A percentile compares a stretch with the other conserved stretches of the same genome.
phyloP scores from a whole-genome alignment of 2,888 invertebrate species.

The Unio pictorum region DNA sequence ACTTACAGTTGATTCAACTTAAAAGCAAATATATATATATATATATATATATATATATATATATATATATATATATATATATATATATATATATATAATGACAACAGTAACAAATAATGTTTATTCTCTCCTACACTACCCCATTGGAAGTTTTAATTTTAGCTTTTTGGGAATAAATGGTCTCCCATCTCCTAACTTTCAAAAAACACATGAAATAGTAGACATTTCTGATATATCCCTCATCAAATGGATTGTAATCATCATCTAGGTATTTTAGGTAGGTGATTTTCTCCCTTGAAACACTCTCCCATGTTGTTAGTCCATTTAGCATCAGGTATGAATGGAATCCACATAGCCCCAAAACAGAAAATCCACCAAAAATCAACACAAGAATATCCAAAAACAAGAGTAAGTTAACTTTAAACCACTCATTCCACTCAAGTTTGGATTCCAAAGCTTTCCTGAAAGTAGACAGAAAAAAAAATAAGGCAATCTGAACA shows the following conservation, averaged over 20 bases:
- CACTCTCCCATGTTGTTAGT: conserved; percentile 70
- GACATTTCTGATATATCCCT: conserved; percentile 64
- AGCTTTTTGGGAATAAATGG: conserved; percentile 54
- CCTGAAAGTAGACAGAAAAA: conserved; percentile 42
- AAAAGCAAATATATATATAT: too few species aligned
- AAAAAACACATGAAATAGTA: conserved; percentile 58
- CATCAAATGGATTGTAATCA: conserved; percentile 69
- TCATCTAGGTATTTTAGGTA: conserved; percentile 68
- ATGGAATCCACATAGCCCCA: conserved; percentile 65
- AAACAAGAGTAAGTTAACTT: conserved; percentile 58
- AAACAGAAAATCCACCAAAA: conserved; percentile 57
- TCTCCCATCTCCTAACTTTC: conserved; percentile 56
- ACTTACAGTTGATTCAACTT: too few species aligned
- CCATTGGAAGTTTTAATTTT: conserved; percentile 14
- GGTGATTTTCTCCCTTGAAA: conserved; percentile 68
- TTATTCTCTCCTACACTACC: too few species aligned
- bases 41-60: too few species aligned
- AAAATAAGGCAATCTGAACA: too few species aligned
- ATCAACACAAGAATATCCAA: conserved; percentile 60
- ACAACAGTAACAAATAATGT: too few species aligned
- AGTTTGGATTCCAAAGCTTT: conserved; percentile 46
- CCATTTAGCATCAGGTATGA: conserved; percentile 67
- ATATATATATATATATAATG: too few species aligned
- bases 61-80: too few species aligned
- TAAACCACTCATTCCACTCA: conserved; percentile 61